Conservation (phyloP, 2,113 vertebrate species). For the Perca schrenkii region DNA sequence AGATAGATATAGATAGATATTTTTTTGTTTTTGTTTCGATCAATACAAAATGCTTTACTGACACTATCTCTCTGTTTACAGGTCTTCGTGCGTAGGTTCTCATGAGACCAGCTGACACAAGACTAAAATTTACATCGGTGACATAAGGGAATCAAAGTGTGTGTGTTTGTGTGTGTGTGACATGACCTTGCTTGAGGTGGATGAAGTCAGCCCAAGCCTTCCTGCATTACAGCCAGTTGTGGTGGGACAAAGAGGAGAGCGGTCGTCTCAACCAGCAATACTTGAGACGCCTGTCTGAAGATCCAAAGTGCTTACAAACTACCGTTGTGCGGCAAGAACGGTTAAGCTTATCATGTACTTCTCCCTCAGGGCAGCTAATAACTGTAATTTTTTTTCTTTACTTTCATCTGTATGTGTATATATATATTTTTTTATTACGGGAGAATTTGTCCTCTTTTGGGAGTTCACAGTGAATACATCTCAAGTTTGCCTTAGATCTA, state of each 20-base stretch:
- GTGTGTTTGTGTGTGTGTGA: constrained; percentile 8
- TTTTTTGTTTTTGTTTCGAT: background rate
- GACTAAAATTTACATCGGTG: constrained; percentile 8
- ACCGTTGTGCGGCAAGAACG: constrained; percentile 54
- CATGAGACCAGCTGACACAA: constrained; percentile 24
- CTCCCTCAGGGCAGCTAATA: constrained; percentile 77
- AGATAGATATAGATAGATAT: too few relatives aligned
- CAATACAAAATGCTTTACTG: background rate
- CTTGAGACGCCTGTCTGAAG: constrained; percentile 69
- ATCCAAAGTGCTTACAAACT: constrained; percentile 81
- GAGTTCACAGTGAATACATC: constrained; percentile 71
- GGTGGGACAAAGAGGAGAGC: constrained; percentile 31
- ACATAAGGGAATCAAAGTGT: constrained; percentile 53
- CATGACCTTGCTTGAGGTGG: constrained; percentile 63
- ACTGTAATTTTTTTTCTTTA: constrained; percentile 29
- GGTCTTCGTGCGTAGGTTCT: constrained; percentile 78
- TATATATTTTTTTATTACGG: constrained; percentile 15
- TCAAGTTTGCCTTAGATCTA: constrained; percentile 79
- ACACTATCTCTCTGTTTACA: constrained; percentile 42
- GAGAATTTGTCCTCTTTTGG: constrained; percentile 50
- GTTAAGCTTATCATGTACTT: constrained; percentile 55
- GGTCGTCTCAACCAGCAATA: constrained; percentile 61
- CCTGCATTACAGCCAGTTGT: constrained; percentile 73
- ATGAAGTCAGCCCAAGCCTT: constrained; percentile 71
- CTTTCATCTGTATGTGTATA: background rate